Evolutionary conservation across 2,113 vertebrate genomes (phyloP).

Genomic region (Terrapene triunguis): DNA sequence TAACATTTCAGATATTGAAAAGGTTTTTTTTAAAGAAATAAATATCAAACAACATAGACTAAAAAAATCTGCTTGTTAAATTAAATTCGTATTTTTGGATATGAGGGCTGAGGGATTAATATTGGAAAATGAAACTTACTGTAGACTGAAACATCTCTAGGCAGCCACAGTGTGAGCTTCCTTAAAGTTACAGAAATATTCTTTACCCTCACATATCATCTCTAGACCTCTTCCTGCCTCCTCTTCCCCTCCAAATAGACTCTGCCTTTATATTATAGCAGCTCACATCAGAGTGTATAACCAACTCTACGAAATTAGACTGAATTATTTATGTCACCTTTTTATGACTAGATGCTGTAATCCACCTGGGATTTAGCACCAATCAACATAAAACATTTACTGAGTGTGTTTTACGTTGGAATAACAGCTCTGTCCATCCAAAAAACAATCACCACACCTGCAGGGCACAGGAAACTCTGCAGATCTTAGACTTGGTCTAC

Average conservation of each 20-base stretch:
- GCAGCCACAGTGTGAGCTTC: not conserved
- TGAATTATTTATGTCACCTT: not conserved
- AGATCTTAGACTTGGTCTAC: too few species aligned
- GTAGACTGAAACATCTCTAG: not conserved
- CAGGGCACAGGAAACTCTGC: not conserved
- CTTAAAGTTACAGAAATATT: conserved; percentile 34
- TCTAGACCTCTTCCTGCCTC: not conserved
- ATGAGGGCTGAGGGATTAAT: conserved; percentile 3
- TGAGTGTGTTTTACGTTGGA: not conserved
- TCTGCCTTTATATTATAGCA: not conserved
- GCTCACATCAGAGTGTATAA: not conserved
- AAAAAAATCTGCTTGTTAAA: conserved; percentile 47
- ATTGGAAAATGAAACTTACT: conserved; percentile 16
- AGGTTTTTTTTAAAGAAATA: not conserved
- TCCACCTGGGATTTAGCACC: not conserved
- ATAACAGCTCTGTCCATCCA: not conserved
- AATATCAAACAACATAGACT: not conserved
- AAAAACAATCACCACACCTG: not conserved
- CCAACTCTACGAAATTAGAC: not conserved
- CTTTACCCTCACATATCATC: not conserved
- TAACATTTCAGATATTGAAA: conserved; percentile 43
- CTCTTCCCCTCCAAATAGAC: not conserved
- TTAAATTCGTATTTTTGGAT: conserved; percentile 40
- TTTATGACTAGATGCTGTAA: conserved; percentile 20
- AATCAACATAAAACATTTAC: not conserved